phyloP scores from a whole-genome alignment of 1,140 invertebrate genomes.

The Parasteatoda tepidariorum region DNA sequence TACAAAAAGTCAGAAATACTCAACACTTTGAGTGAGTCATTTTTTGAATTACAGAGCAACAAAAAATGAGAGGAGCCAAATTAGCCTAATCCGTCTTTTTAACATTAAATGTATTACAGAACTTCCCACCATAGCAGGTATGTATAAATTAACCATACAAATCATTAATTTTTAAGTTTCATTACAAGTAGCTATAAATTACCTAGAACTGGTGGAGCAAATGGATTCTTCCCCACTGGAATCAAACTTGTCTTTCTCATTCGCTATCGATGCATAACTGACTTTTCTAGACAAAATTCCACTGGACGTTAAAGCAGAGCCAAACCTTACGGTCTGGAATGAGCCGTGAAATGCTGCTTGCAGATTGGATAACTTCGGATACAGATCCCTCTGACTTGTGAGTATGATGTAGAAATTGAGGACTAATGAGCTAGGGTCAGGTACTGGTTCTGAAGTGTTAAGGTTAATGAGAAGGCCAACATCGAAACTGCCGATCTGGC shows the following conservation, averaged over 20 bases:
- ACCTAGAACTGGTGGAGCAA: constrained; percentile 29
- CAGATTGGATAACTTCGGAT: constrained; percentile 74
- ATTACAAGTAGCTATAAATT: too few relatives aligned
- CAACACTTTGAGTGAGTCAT: too few relatives aligned
- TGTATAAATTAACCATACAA: too few relatives aligned
- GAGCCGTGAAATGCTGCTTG: constrained; percentile 27
- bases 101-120: too few relatives aligned
- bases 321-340: constrained; percentile 58
- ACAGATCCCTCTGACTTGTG: constrained; percentile 77
- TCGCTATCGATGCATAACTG: constrained; percentile 11
- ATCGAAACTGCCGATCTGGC: constrained; percentile 78
- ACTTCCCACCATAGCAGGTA: too few relatives aligned
- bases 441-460: constrained; percentile 65
- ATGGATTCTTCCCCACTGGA: constrained; percentile 51
- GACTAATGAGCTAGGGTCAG: constrained; percentile 69
- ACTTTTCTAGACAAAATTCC: constrained; percentile 57
- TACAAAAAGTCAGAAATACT: too few relatives aligned
- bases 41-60: too few relatives aligned
- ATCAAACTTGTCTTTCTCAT: constrained; percentile 45
- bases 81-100: too few relatives aligned
- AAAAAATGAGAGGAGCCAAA: too few relatives aligned
- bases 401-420: constrained; percentile 82
- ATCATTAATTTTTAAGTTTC: too few relatives aligned
- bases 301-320: constrained; percentile 12
- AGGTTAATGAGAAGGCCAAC: constrained; percentile 76